Conservation (phyloP, 1,140 invertebrate species). For the Leptinotarsa texana region DNA sequence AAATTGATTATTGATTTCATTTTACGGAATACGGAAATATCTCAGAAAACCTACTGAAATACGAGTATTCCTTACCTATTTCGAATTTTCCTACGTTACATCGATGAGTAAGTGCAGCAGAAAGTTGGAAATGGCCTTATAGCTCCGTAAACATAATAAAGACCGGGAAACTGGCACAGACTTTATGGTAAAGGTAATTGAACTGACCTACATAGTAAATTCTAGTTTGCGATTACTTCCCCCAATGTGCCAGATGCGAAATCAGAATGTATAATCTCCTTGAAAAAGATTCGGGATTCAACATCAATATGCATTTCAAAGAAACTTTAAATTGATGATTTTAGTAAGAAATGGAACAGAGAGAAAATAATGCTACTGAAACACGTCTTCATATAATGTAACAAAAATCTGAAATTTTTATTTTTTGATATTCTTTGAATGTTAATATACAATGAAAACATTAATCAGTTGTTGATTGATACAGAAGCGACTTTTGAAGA, state of each 20-base stretch:
- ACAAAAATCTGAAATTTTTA: too few species aligned
- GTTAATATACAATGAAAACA: too few species aligned
- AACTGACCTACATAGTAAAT: background rate
- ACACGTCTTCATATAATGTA: too few species aligned
- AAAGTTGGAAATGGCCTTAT: background rate
- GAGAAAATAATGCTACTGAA: too few species aligned
- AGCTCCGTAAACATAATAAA: conserved; percentile 6
- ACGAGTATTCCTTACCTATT: background rate
- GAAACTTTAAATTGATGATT: too few species aligned
- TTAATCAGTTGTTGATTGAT: too few species aligned
- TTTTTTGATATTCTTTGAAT: too few species aligned
- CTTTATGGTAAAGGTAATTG: background rate
- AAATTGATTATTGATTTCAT: too few species aligned
- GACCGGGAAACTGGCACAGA: background rate
- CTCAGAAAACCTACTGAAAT: background rate
- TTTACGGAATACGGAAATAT: background rate
- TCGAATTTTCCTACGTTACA: background rate
- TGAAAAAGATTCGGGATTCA: background rate
- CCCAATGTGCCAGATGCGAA: background rate
- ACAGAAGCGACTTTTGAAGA: too few species aligned
- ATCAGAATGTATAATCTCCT: background rate
- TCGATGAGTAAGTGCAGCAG: conserved; percentile 1
- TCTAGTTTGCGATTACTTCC: background rate
- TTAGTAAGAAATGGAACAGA: too few species aligned
- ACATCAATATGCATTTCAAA: background rate